Percentiles rank a stretch among this genome's conserved stretches.
Conservation (phyloP, 2,888 invertebrate genomes). For the Aplocera efformata region DNA sequence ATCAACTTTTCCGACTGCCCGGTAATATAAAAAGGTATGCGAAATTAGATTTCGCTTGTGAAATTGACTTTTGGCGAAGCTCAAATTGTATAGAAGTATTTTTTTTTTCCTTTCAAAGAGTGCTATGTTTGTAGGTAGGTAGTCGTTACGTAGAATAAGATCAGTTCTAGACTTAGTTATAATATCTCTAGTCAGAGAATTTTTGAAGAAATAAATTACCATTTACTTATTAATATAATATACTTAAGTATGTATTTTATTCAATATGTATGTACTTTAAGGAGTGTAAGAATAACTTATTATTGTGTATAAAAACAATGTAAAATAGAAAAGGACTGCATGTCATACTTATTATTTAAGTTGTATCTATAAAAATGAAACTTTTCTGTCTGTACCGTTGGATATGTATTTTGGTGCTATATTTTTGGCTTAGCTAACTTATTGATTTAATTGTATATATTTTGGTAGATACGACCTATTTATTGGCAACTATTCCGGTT, state of each 20-base stretch:
- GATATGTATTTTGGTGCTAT: slow-evolving; percentile 75
- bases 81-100: slow-evolving; percentile 68
- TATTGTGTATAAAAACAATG: slow-evolving; percentile 61
- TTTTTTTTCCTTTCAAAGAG: slow-evolving; percentile 63
- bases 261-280: slow-evolving; percentile 59
- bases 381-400: slow-evolving; percentile 72
- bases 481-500: slow-evolving; percentile 68
- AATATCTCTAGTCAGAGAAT: slow-evolving; percentile 79
- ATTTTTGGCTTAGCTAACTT: slow-evolving; percentile 77
- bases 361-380: slow-evolving; percentile 46
- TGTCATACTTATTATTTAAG: slow-evolving; percentile 39
- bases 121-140: slow-evolving; percentile 67
- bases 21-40: slow-evolving; percentile 21
- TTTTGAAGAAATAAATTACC: slow-evolving; percentile 71
- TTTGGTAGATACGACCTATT: slow-evolving; percentile 48
- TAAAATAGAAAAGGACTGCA: slow-evolving; percentile 59
- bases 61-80: slow-evolving; percentile 69
- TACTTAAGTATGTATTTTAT: slow-evolving; percentile 57
- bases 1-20: slow-evolving; percentile 10
- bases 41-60: slow-evolving; percentile 71
- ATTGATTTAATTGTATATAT: slow-evolving; percentile 68
- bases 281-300: slow-evolving; percentile 71
- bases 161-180: slow-evolving; percentile 65
- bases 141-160: slow-evolving; percentile 56
- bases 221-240: slow-evolving; percentile 70